Evolutionary conservation across 2,797 vertebrate genomes (phyloP).

Genomic region (Varecia variegata): DNA sequence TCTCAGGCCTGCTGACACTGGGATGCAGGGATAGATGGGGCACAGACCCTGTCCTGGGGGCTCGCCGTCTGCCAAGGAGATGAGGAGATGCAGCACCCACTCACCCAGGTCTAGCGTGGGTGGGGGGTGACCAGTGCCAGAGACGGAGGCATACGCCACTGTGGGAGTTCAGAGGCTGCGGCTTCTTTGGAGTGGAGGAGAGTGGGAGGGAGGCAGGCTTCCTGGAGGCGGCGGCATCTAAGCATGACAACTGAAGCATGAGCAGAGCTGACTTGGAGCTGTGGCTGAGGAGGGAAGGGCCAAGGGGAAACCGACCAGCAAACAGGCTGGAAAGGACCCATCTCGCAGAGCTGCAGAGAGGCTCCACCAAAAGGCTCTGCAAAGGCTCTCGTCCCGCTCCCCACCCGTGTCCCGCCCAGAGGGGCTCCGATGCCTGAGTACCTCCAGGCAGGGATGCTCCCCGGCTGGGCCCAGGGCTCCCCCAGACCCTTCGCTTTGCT

Average conservation of each 20-base stretch:
- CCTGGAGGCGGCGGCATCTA: not conserved
- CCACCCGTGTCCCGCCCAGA: not conserved
- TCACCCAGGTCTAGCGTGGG: not conserved
- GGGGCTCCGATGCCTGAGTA: rapidly evolving
- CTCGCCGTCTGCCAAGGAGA: rapidly evolving
- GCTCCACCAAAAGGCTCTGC: no score
- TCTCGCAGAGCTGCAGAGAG: not conserved
- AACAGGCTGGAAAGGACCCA: not conserved
- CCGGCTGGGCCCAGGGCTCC: not conserved
- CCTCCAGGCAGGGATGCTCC: rapidly evolving
- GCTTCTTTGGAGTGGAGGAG: not conserved
- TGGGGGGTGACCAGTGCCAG: not conserved
- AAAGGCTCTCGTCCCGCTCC: no score
- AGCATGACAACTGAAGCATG: not conserved
- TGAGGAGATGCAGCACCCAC: rapidly evolving
- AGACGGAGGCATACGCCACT: no score
- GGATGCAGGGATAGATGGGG: not conserved
- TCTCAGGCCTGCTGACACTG: rapidly evolving
- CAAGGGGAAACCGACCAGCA: no score
- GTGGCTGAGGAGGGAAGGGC: not conserved
- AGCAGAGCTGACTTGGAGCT: not conserved
- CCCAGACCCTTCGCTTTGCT: not conserved
- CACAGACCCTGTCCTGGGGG: rapidly evolving
- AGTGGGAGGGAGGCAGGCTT: not conserved
- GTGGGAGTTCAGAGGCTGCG: no score